These are phyloP conservation scores for Oscheius sp. DNA, from an alignment of 2,888 invertebrate genomes.

Conservation along the genomic window DNA sequence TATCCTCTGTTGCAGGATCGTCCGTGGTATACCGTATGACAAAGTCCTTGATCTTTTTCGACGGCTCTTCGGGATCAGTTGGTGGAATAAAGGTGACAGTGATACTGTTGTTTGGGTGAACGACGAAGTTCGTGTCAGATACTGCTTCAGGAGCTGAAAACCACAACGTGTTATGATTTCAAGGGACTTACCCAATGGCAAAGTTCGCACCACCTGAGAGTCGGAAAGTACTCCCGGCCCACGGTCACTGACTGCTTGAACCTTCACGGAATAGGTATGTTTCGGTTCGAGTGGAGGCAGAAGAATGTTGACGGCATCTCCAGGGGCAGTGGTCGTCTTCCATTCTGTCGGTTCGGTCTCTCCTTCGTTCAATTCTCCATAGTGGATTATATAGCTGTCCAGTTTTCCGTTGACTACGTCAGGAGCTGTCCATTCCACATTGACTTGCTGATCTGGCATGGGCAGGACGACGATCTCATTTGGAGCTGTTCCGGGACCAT, in stretches of 20 bases:
- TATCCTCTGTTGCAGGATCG: slow-evolving; percentile 67
- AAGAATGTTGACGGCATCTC: slow-evolving; percentile 61
- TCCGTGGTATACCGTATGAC: slow-evolving; percentile 70
- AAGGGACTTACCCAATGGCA: slow-evolving; percentile 55
- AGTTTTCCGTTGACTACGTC: slow-evolving; percentile 71
- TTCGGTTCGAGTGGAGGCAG: slow-evolving; percentile 67
- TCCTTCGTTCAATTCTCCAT: slow-evolving; percentile 66
- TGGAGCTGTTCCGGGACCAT: slow-evolving; percentile 71
- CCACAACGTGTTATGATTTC: neutral
- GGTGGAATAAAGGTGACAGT: slow-evolving; percentile 62
- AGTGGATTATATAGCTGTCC: slow-evolving; percentile 67
- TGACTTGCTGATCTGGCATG: slow-evolving; percentile 66
- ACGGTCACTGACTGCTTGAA: slow-evolving; percentile 71
- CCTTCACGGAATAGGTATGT: slow-evolving; percentile 64
- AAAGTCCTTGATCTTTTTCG: slow-evolving; percentile 66
- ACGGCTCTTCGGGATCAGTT: slow-evolving; percentile 67
- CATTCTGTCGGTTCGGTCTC: slow-evolving; percentile 64
- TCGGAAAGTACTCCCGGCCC: slow-evolving; percentile 71
- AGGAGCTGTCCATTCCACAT: slow-evolving; percentile 72
- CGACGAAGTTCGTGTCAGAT: slow-evolving; percentile 49
- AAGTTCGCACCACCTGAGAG: slow-evolving; percentile 61
- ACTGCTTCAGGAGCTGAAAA: slow-evolving; percentile 55
- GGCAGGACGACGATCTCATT: slow-evolving; percentile 70
- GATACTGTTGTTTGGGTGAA: slow-evolving; percentile 70
- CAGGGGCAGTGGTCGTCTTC: slow-evolving; percentile 61